phyloP scores from a whole-genome alignment of 2,113 vertebrate genomes.

The Cygnus buccinator region DNA sequence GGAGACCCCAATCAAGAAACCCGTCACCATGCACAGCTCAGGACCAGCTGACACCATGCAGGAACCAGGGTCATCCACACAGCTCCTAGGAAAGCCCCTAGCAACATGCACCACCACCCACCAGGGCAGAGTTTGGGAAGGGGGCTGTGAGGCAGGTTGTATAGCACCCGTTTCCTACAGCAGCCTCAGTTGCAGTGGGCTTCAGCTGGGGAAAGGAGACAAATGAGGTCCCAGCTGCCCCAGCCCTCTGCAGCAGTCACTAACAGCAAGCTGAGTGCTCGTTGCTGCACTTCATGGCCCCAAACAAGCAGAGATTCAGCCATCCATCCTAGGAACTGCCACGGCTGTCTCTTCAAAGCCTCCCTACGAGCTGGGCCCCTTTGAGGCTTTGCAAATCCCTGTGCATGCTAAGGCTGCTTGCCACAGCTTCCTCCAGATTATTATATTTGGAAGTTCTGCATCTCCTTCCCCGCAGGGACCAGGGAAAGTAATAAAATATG shows the following conservation, averaged over 20 bases:
- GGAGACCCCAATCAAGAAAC: not conserved
- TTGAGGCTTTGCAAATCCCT: not conserved
- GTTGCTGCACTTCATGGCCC: accelerated
- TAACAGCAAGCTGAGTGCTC: not conserved
- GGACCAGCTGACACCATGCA: accelerated
- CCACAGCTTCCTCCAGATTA: not conserved
- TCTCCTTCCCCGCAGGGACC: not conserved
- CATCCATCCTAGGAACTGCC: not conserved
- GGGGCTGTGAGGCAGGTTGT: not conserved
- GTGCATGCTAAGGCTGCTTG: not conserved
- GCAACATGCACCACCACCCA: accelerated
- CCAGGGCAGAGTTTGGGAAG: accelerated
- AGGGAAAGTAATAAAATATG: not conserved
- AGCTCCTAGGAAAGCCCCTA: not conserved
- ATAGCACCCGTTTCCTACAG: accelerated
- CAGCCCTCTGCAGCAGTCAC: not conserved
- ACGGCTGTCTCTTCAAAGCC: not conserved
- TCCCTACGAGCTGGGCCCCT: not conserved
- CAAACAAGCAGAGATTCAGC: not conserved
- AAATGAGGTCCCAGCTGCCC: not conserved
- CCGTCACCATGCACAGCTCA: not conserved
- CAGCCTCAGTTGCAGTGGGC: not conserved
- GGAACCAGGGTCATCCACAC: not conserved
- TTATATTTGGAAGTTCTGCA: not conserved
- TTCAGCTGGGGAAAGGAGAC: not conserved